Conservation (phyloP, 1,140 invertebrate genomes). For the Eriocheir sinensis region DNA sequence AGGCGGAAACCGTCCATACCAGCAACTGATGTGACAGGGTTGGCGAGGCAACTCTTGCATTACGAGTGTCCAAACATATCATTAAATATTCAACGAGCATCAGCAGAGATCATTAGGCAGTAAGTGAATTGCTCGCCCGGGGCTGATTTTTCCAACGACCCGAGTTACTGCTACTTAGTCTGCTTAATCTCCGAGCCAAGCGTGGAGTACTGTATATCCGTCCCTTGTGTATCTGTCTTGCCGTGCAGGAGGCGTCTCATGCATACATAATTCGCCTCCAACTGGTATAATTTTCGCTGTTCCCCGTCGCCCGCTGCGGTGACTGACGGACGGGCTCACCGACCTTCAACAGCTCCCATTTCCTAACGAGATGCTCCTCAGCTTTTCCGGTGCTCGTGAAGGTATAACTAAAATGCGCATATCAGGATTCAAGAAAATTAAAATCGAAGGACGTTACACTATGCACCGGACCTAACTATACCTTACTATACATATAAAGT, state of each 20-base stretch:
- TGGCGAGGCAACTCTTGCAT: background rate
- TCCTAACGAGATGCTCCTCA: background rate
- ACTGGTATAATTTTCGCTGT: constrained; percentile 3
- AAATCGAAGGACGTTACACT: too few species aligned
- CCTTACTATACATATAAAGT: too few species aligned
- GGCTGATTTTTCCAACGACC: background rate
- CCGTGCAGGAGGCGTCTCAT: background rate
- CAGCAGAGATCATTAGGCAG: constrained; percentile 31
- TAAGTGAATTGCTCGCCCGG: constrained; percentile 36
- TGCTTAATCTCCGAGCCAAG: background rate
- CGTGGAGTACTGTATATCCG: constrained; percentile 30
- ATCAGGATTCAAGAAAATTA: too few species aligned
- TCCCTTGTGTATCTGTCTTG: constrained; percentile 34
- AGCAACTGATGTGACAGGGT: constrained; percentile 26
- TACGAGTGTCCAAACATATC: background rate
- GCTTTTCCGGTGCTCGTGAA: constrained; percentile 20
- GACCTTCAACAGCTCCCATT: background rate
- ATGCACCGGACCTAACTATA: too few species aligned
- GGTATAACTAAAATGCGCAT: too few species aligned
- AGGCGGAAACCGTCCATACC: constrained; percentile 35
- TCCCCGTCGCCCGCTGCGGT: background rate
- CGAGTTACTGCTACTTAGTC: background rate
- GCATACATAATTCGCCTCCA: constrained; percentile 13
- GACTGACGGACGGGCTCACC: background rate
- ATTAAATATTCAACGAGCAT: constrained; percentile 56